phyloP scores from a whole-genome alignment of 2,797 vertebrate species.

The Gallinago stenura region DNA sequence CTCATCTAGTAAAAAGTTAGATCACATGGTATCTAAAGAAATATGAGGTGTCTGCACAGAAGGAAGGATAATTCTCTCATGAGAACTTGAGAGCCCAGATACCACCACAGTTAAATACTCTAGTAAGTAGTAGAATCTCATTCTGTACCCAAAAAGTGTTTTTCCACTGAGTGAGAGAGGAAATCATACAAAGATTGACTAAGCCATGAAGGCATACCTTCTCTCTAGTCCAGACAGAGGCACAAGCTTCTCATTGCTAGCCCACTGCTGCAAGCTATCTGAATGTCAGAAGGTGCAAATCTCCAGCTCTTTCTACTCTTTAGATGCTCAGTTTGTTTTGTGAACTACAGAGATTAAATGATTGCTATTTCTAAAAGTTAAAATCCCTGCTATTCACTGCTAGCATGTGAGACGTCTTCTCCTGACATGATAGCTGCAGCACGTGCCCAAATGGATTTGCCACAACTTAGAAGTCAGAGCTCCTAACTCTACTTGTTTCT shows the following conservation, averaged over 20 bases:
- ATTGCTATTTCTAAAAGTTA: neutral
- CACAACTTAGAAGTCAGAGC: neutral
- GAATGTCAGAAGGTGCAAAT: neutral
- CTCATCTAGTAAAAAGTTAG: neutral
- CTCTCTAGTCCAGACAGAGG: neutral
- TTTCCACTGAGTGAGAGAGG: neutral
- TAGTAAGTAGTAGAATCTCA: neutral
- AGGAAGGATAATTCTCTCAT: neutral
- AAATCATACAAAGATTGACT: neutral
- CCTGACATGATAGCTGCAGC: neutral
- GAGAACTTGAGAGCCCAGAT: neutral
- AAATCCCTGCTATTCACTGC: neutral
- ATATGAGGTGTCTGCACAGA: neutral
- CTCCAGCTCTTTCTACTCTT: neutral
- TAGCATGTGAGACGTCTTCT: neutral
- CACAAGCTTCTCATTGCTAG: neutral
- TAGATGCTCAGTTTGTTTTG: neutral
- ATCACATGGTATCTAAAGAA: neutral
- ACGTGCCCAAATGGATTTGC: neutral
- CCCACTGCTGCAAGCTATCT: neutral
- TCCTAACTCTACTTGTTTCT: neutral
- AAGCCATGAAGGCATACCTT: neutral
- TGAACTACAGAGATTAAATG: neutral
- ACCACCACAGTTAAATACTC: neutral
- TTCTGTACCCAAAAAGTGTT: neutral